A percentile compares a stretch with the other conserved stretches of the same genome.
Conservation (phyloP, 2,113 vertebrate species). For the Tor tambroides region DNA sequence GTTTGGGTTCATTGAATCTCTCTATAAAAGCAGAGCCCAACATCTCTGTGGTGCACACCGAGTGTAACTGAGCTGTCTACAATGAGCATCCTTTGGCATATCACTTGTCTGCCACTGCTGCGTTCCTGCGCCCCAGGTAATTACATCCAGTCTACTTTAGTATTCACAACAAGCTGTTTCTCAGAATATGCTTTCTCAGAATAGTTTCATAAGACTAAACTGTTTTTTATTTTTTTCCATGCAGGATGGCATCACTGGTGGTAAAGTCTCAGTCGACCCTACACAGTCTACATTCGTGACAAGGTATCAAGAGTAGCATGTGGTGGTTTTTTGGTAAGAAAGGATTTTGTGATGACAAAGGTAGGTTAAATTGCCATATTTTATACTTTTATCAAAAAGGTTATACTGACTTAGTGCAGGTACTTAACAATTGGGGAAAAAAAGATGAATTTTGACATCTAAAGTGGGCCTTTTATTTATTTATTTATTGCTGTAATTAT, state of each 20-base stretch:
- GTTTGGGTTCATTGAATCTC: not conserved
- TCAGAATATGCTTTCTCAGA: not conserved
- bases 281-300: constrained; percentile 64
- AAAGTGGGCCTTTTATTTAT: too few relatives aligned
- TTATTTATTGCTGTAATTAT: too few relatives aligned
- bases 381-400: too few relatives aligned
- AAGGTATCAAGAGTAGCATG: not conserved
- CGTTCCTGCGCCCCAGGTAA: constrained; percentile 61
- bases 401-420: too few relatives aligned
- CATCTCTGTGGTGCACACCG: not conserved
- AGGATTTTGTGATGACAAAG: constrained; percentile 65
- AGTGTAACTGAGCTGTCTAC: constrained; percentile 22
- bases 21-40: constrained; percentile 10
- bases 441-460: too few relatives aligned
- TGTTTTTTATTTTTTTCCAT: constrained; percentile 16
- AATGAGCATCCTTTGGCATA: constrained; percentile 54
- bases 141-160: not conserved
- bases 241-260: constrained; percentile 55
- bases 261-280: constrained; percentile 60
- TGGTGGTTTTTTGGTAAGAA: constrained; percentile 68
- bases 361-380: constrained; percentile 52
- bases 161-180: not conserved
- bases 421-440: too few relatives aligned
- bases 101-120: too few relatives aligned
- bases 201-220: not conserved